Base-by-base conservation (phyloP, 2,888 invertebrate genomes). In the Polymixis lichenea region DNA sequence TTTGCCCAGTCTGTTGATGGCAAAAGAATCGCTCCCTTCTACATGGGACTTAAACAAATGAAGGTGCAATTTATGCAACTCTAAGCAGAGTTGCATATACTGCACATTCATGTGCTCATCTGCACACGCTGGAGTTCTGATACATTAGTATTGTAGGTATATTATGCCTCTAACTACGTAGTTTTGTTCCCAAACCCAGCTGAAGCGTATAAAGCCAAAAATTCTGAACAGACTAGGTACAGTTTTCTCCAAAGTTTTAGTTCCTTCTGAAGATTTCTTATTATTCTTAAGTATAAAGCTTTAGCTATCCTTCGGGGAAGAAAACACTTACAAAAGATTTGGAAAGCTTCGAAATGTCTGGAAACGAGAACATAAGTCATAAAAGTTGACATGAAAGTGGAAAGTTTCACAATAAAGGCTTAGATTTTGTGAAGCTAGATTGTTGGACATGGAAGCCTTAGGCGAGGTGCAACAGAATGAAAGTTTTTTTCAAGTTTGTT, bases 281-380 rank as follows among this genome's bases (percentile, higher is more conserved):
- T 58, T 49, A 65, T 22, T 13, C 28, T 22, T 11, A 71, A 71
- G 58, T 62, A 71, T 46, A 13, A 28, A 82, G 75, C 60, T 82
- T 82, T 28, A 7, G 28, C 11, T 4, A 51, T 58, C 53, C 60
- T 69, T 19, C 13, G 46, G 60, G 68, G 43, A 28, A 25, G 28
- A 69, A 70, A 82, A 66, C 73, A 70, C 51, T 82, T 77, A 49
- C 8, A 56, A 60, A 66, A 60, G 46, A 60, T 69, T 55, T 22
- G 11, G 66, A 55, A 69, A 51, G 55, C 46, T 61, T 43, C 15
- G 11, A 32, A 72, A 66, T 72, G n/a, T 68, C 56, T 69, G 46
- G 53, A 25, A 66, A 72, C 22, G 13, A 70, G 28, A 46, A 75
- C 53, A 72, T 79, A 62, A 32, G 72, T 72, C 62, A 28, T 72